Conservation (phyloP, 2,888 invertebrate species). For the Anaspis maculata region DNA sequence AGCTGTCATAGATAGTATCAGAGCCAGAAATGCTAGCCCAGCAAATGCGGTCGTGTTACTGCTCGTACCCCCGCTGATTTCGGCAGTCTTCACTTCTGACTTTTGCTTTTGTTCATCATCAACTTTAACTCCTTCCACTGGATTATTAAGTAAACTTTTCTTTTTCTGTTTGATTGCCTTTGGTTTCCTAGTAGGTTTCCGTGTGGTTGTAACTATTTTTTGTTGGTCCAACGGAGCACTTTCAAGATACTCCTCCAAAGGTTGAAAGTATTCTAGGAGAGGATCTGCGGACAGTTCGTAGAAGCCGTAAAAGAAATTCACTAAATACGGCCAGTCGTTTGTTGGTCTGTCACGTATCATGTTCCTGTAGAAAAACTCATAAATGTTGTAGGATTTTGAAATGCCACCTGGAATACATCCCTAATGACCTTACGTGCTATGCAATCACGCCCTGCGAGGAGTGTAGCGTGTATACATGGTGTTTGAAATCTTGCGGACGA, state of each 20-base stretch:
- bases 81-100: too few relatives aligned
- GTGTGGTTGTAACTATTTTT: constrained; percentile 14
- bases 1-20: too few relatives aligned
- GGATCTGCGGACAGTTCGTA: constrained; percentile 45
- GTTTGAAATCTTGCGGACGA: too few relatives aligned
- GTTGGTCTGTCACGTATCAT: constrained; percentile 38
- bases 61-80: too few relatives aligned
- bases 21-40: too few relatives aligned
- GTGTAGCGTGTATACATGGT: too few relatives aligned
- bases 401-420: constrained; percentile 1
- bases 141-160: background rate
- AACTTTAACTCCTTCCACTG: too few relatives aligned
- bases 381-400: background rate
- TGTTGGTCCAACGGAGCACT: constrained; percentile 35
- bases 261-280: constrained; percentile 48
- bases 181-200: constrained; percentile 9
- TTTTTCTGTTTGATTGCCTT: constrained; percentile 1
- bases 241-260: constrained; percentile 49
- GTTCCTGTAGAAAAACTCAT: constrained; percentile 15
- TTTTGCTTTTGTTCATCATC: too few relatives aligned
- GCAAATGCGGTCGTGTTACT: too few relatives aligned
- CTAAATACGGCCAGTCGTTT: constrained; percentile 44
- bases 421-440: too few relatives aligned
- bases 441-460: too few relatives aligned
- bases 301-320: constrained; percentile 45